Evolutionary conservation across 2,113 vertebrate genomes (phyloP).

Genomic region (Pterophyllum scalare): DNA sequence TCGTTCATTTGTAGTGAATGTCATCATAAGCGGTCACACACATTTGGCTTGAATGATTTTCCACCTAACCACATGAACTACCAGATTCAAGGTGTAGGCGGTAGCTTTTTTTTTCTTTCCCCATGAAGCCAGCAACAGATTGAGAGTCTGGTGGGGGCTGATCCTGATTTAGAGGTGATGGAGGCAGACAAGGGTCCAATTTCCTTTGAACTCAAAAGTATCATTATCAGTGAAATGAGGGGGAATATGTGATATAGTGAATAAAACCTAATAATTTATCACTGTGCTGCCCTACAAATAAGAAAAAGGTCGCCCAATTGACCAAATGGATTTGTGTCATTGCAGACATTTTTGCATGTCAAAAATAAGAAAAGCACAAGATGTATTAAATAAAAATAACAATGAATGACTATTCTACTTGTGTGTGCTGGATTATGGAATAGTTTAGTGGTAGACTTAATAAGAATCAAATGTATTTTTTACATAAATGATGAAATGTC

Average conservation of each 20-base stretch:
- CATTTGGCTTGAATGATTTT: not conserved
- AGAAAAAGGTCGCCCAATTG: not conserved
- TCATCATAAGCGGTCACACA: not conserved
- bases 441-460: not conserved
- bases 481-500: not conserved
- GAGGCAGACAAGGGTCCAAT: slow-evolving; percentile 7
- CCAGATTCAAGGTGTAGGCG: not conserved
- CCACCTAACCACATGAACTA: not conserved
- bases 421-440: not conserved
- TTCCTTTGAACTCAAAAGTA: slow-evolving; percentile 15
- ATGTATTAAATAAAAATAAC: not conserved
- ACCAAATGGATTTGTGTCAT: not conserved
- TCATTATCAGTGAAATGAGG: not conserved
- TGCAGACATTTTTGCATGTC: not conserved
- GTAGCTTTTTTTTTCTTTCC: no score
- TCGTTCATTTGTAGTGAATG: not conserved
- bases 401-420: not conserved
- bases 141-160: slow-evolving; percentile 9
- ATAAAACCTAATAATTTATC: slow-evolving; percentile 2
- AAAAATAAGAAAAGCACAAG: not conserved
- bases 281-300: not conserved
- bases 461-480: not conserved
- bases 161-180: slow-evolving; percentile 20
- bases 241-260: not conserved
- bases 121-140: slow-evolving; percentile 6